phyloP scores from a whole-genome alignment of 2,113 vertebrate genomes.

The Cochlearius cochlearius region DNA sequence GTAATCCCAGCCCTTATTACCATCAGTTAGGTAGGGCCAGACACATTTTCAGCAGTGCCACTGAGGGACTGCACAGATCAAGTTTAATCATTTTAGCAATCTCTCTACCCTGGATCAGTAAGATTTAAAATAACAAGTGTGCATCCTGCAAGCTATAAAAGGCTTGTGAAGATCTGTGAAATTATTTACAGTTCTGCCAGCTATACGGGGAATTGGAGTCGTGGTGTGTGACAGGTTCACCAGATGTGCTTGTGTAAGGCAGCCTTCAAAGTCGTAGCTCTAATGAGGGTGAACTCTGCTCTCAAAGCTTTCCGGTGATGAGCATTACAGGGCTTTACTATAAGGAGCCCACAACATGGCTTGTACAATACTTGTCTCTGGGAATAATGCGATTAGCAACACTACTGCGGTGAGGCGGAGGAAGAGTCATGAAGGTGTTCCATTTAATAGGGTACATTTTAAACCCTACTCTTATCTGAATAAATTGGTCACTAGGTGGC shows the following conservation, averaged over 20 bases:
- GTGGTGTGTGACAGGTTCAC: neutral
- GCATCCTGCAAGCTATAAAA: neutral
- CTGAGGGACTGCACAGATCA: neutral
- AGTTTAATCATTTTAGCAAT: neutral
- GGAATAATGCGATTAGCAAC: slow-evolving; percentile 11
- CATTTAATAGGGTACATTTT: neutral
- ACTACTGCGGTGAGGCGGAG: neutral
- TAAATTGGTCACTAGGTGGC: slow-evolving; percentile 64
- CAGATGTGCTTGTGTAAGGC: neutral
- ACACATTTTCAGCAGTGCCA: neutral
- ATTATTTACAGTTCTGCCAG: slow-evolving; percentile 1
- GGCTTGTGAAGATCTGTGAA: neutral
- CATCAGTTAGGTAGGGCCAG: neutral
- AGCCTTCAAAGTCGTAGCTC: neutral
- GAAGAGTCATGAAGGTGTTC: neutral
- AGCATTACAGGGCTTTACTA: neutral
- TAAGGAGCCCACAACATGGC: neutral
- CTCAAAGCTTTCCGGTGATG: neutral
- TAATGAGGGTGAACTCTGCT: slow-evolving; percentile 38
- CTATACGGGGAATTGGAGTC: neutral
- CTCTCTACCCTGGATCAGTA: neutral
- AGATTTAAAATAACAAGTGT: slow-evolving; percentile 5
- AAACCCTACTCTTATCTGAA: neutral
- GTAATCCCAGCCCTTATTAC: neutral
- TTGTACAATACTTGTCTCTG: neutral